These are phyloP conservation scores for Phyllostomus discolor DNA, from an alignment of 2,113 vertebrate genomes.

Conservation along the genomic window DNA sequence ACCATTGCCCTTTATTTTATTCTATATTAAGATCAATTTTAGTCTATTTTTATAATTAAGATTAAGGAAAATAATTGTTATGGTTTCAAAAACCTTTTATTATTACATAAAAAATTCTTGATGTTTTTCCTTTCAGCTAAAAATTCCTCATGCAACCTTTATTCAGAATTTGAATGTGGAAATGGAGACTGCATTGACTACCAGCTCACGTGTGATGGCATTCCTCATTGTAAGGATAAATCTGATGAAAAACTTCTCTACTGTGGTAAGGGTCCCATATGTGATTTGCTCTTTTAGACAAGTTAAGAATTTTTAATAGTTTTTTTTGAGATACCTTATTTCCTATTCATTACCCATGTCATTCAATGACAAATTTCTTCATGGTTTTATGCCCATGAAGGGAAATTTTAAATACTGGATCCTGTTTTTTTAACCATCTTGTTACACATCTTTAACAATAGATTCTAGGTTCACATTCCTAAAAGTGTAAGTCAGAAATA, in stretches of 20 bases:
- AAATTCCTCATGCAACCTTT: conserved; percentile 94
- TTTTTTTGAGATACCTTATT: neutral
- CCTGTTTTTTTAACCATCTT: neutral
- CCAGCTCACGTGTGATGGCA: conserved; percentile 93
- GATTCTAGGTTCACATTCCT: neutral
- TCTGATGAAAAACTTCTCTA: conserved; percentile 98
- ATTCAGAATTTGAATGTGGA: conserved; percentile 95
- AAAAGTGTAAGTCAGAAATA: neutral
- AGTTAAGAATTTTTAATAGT: neutral
- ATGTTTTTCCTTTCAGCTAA: conserved; percentile 82
- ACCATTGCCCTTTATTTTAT: neutral
- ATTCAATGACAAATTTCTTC: neutral
- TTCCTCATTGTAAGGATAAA: conserved; percentile 95
- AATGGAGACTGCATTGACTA: conserved; percentile 97
- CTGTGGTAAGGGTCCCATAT: conserved; percentile 87
- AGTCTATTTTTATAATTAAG: neutral
- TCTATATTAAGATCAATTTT: neutral
- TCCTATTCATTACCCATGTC: neutral
- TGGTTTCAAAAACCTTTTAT: neutral
- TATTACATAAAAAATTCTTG: neutral
- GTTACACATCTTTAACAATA: neutral
- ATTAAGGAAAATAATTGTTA: neutral
- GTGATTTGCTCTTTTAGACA: neutral
- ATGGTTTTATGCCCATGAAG: neutral
- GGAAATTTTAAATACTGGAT: neutral